Conservation (phyloP, 2,113 vertebrate species). For the Centropus unirufus region DNA sequence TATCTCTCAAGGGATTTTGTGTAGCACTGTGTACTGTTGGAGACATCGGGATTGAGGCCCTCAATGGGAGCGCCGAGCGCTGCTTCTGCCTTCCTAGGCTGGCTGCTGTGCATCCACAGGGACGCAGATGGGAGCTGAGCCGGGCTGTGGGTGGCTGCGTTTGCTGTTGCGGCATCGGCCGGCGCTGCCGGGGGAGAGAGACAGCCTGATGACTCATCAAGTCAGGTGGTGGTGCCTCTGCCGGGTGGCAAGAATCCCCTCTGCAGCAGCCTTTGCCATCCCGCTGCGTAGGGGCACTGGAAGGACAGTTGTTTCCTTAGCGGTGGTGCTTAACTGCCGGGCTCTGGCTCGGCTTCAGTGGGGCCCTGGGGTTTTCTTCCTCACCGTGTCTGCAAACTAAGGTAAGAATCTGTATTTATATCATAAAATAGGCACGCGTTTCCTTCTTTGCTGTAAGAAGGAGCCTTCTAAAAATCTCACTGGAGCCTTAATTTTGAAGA, state of each 20-base stretch:
- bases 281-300: not conserved
- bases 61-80: not conserved
- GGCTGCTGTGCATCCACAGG: fast-evolving
- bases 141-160: not conserved
- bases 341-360: not conserved
- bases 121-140: not conserved
- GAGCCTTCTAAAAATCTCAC: not conserved
- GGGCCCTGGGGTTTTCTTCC: not conserved
- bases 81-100: not conserved
- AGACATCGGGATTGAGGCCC: not conserved
- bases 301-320: not conserved
- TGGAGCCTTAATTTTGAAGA: not conserved
- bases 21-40: fast-evolving
- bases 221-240: conserved; percentile 67
- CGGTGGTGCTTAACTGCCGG: not conserved
- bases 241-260: conserved; percentile 57
- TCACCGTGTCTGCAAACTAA: conserved; percentile 16
- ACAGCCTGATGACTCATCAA: conserved; percentile 71
- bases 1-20: not conserved
- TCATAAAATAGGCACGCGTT: not conserved
- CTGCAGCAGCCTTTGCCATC: conserved; percentile 45
- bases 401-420: conserved; percentile 37
- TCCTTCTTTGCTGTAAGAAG: not conserved
- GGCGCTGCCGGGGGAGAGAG: conserved; percentile 20
- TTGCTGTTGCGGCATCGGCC: conserved; percentile 65